Percentiles rank a stretch among this genome's conserved stretches.
These are phyloP conservation scores for Psylliodes chrysocephalus DNA, from an alignment of 2,888 invertebrate species.

Conservation along the genomic window DNA sequence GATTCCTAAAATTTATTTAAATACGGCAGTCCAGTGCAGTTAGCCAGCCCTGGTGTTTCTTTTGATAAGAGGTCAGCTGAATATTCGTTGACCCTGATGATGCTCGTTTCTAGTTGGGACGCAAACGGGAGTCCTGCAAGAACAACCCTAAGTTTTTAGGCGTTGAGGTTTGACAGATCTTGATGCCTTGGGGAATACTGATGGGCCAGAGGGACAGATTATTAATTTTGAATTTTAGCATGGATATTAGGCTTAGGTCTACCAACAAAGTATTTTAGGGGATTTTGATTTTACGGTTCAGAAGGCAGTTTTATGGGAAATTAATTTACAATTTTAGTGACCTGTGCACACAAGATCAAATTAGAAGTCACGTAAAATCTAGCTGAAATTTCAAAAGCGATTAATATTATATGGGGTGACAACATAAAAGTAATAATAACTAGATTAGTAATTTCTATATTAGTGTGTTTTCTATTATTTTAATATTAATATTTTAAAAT, in stretches of 20 bases:
- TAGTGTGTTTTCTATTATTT: no score
- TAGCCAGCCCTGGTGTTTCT: not conserved
- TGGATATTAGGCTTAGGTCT: not conserved
- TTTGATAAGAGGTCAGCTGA: slow-evolving; percentile 1
- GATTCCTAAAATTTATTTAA: no score
- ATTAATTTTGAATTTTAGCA: slow-evolving; percentile 3
- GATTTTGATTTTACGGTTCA: slow-evolving; percentile 1
- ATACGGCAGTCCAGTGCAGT: not conserved
- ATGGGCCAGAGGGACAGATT: slow-evolving; percentile 2
- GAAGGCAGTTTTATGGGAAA: not conserved
- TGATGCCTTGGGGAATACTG: slow-evolving; percentile 9
- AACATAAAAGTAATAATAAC: no score
- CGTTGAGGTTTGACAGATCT: slow-evolving; percentile 11
- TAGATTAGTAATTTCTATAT: no score
- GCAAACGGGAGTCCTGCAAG: not conserved
- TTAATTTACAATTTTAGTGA: not conserved
- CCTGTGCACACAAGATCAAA: no score
- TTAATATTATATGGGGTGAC: no score
- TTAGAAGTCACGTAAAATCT: no score
- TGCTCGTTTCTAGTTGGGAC: not conserved
- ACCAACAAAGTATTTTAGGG: not conserved
- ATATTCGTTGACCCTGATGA: slow-evolving; percentile 10
- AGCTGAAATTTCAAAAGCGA: no score
- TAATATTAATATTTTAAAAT: no score
- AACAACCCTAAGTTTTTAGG: not conserved